These are phyloP conservation scores for Porites rus DNA, from an alignment of 92 coral and sea anemone species.

Conservation along the genomic window DNA sequence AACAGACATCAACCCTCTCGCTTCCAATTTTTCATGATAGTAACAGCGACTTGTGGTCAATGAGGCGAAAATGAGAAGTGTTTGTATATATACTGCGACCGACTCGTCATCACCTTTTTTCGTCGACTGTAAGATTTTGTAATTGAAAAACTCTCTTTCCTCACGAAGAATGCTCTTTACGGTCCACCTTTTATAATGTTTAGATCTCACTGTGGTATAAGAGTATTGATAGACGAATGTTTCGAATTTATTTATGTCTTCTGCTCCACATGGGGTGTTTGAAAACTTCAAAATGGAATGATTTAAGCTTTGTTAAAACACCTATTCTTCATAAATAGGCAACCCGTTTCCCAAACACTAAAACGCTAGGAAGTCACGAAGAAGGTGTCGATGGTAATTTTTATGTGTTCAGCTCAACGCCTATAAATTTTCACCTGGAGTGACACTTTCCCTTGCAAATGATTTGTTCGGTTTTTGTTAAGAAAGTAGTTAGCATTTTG, in stretches of 20 bases:
- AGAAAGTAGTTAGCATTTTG: constrained; percentile 49
- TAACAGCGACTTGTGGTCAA: constrained; percentile 25
- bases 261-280: constrained; percentile 43
- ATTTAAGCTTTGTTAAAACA: constrained; percentile 28
- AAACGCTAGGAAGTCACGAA: constrained; percentile 19
- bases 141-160: background rate
- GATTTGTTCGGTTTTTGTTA: constrained; percentile 35
- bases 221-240: constrained; percentile 33
- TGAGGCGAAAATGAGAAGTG: constrained; percentile 26
- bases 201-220: constrained; percentile 25
- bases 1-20: constrained; percentile 26
- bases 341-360: background rate
- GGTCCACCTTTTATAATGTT: constrained; percentile 9
- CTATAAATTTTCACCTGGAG: constrained; percentile 40
- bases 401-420: constrained; percentile 11
- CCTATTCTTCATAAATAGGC: constrained; percentile 5
- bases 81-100: background rate
- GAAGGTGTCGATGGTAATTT: constrained; percentile 13
- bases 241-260: constrained; percentile 39
- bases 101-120: background rate
- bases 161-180: background rate
- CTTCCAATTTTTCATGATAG: constrained; percentile 23
- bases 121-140: background rate
- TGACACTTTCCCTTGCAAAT: constrained; percentile 16
- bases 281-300: constrained; percentile 32